Evolutionary conservation across 2,797 vertebrate species (phyloP).

Genomic region (Dendrocincla tyrannina): DNA sequence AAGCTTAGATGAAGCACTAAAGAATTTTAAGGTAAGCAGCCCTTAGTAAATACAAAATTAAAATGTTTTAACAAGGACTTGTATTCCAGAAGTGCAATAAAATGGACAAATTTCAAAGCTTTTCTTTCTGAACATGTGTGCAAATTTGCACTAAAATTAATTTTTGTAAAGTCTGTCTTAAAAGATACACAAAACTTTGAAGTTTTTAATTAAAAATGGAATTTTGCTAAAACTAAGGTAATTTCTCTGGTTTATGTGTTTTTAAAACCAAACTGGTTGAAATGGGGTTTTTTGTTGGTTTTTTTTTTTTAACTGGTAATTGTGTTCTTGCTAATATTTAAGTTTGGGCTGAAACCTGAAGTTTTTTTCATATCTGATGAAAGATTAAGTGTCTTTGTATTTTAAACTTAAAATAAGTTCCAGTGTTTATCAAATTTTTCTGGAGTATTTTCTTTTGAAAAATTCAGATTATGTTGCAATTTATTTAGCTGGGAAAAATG

Average conservation of each 20-base stretch:
- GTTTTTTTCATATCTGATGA: neutral
- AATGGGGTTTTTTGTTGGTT: neutral
- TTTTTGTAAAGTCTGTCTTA: neutral
- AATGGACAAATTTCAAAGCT: neutral
- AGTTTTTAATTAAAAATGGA: neutral
- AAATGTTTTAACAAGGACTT: neutral
- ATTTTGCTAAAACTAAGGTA: neutral
- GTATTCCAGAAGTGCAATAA: neutral
- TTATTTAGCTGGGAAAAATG: neutral
- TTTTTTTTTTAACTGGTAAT: neutral
- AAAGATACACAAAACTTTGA: neutral
- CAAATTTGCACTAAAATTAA: neutral
- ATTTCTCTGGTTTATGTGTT: neutral
- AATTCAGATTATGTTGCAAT: neutral
- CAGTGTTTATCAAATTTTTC: neutral
- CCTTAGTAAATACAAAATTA: neutral
- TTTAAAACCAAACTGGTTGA: neutral
- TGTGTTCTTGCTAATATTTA: neutral
- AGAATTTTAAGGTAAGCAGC: slow-evolving; percentile 90
- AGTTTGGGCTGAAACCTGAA: neutral
- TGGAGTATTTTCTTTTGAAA: neutral
- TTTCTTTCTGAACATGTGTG: neutral
- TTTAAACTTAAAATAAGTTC: neutral
- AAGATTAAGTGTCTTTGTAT: neutral
- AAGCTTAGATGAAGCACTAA: slow-evolving; percentile 91